These are phyloP conservation scores for Ellobius talpinus DNA, from an alignment of 2,113 vertebrate species.

Conservation along the genomic window DNA sequence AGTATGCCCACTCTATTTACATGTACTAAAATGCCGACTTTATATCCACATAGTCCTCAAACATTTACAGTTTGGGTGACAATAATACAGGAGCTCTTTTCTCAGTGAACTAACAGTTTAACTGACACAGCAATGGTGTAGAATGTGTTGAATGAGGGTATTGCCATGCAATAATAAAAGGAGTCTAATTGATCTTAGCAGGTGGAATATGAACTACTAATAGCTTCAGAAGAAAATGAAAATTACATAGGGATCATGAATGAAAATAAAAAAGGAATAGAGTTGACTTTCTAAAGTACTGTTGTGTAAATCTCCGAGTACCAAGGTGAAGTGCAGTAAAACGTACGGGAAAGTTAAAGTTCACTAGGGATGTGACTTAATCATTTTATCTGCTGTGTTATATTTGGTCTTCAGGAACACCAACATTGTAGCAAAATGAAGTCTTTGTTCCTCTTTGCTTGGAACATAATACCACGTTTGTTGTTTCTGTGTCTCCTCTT, in stretches of 20 bases:
- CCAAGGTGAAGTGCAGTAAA: conserved; percentile 15
- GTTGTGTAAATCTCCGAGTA: conserved; percentile 30
- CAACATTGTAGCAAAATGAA: conserved; percentile 57
- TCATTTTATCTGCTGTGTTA: conserved; percentile 45
- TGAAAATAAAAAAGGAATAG: not conserved
- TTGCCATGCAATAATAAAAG: not conserved
- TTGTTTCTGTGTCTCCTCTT: conserved; percentile 36
- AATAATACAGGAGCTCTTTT: not conserved
- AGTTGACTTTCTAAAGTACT: conserved; percentile 41
- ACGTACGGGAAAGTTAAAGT: conserved; percentile 48
- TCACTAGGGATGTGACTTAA: conserved; percentile 5
- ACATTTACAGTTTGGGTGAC: not conserved
- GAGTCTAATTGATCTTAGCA: not conserved
- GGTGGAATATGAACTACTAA: not conserved
- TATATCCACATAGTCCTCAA: not conserved
- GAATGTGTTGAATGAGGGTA: not conserved
- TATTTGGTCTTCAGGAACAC: conserved; percentile 35
- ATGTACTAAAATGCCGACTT: not conserved
- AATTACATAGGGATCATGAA: not conserved
- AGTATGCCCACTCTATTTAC: not conserved
- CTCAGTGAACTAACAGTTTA: not conserved
- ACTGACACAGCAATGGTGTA: not conserved
- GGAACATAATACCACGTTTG: conserved; percentile 53
- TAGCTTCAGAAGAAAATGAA: not conserved
- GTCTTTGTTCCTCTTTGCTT: conserved; percentile 48